Percentiles rank a stretch among this genome's conserved stretches.
Conservation (phyloP, 2,113 vertebrate species). For the Scomber japonicus region DNA sequence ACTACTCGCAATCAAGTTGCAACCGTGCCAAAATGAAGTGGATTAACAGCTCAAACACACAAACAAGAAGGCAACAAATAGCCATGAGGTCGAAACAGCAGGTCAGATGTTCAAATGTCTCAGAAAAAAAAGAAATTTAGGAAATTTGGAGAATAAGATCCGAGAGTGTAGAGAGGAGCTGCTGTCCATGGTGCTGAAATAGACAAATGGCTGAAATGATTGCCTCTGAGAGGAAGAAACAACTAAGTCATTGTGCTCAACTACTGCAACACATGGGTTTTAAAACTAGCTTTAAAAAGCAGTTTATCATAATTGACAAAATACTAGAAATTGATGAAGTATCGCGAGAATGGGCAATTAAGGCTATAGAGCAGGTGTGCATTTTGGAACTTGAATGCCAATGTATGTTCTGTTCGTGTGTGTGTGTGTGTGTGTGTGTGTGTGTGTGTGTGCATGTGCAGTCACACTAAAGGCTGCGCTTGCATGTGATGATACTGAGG, state of each 20-base stretch:
- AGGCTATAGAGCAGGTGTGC: background rate
- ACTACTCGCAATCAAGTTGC: too few relatives aligned
- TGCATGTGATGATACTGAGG: conserved; percentile 42
- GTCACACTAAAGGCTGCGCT: conserved; percentile 13
- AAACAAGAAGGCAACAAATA: too few relatives aligned
- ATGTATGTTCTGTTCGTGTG: background rate
- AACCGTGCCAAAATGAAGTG: too few relatives aligned
- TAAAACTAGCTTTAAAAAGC: background rate
- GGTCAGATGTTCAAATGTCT: background rate
- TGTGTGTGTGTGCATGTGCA: conserved; percentile 8
- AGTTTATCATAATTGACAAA: background rate
- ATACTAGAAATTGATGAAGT: background rate
- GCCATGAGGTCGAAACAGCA: background rate
- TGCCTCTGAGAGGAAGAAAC: too few relatives aligned
- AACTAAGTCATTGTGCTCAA: too few relatives aligned
- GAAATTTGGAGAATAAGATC: background rate
- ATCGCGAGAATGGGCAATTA: conserved; percentile 12
- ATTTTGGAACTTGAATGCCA: conserved; percentile 7
- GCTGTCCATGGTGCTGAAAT: conserved; percentile 76
- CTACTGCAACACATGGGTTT: background rate
- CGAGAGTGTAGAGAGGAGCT: background rate
- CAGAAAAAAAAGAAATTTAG: background rate
- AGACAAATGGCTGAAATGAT: fast-evolving
- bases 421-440: background rate
- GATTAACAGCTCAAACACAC: too few relatives aligned